phyloP scores from a whole-genome alignment of 2,113 vertebrate species.

The Cryptomyrus ogoouensis region DNA sequence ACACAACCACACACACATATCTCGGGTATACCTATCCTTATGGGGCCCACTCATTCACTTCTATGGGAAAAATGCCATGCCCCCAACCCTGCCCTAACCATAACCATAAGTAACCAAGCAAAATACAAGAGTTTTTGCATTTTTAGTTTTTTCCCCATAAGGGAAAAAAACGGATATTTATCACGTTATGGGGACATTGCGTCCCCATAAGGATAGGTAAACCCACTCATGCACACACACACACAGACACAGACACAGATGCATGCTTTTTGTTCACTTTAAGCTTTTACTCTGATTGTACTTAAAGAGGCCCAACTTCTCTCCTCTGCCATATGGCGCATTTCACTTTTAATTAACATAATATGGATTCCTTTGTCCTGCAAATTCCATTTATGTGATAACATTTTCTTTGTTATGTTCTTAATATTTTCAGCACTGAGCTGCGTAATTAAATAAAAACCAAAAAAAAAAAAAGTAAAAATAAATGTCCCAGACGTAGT shows the following conservation, averaged over 20 bases:
- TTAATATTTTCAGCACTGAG: slow-evolving; percentile 16
- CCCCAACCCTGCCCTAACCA: too few species aligned
- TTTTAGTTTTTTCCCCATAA: too few species aligned
- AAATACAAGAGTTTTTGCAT: too few species aligned
- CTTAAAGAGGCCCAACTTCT: slow-evolving; percentile 29
- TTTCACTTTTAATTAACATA: slow-evolving; percentile 48
- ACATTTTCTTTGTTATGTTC: slow-evolving; percentile 30
- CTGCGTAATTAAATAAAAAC: slow-evolving; percentile 18
- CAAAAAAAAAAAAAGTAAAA: slow-evolving; percentile 7
- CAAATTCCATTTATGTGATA: slow-evolving; percentile 39
- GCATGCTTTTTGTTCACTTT: slow-evolving; percentile 36
- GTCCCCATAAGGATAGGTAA: too few species aligned
- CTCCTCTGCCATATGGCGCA: slow-evolving; percentile 40
- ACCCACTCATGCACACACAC: not conserved
- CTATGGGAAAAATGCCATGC: too few species aligned
- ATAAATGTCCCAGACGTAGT: slow-evolving; percentile 3
- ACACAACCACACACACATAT: not conserved
- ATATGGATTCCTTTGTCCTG: slow-evolving; percentile 37
- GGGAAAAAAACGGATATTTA: too few species aligned
- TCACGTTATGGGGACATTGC: too few species aligned
- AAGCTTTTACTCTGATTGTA: slow-evolving; percentile 48
- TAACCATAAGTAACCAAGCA: too few species aligned
- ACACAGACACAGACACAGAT: slow-evolving; percentile 20
- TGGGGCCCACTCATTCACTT: too few species aligned
- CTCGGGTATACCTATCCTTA: too few species aligned